Conservation (phyloP, 1,140 invertebrate species). For the Marisa cornuarietis region DNA sequence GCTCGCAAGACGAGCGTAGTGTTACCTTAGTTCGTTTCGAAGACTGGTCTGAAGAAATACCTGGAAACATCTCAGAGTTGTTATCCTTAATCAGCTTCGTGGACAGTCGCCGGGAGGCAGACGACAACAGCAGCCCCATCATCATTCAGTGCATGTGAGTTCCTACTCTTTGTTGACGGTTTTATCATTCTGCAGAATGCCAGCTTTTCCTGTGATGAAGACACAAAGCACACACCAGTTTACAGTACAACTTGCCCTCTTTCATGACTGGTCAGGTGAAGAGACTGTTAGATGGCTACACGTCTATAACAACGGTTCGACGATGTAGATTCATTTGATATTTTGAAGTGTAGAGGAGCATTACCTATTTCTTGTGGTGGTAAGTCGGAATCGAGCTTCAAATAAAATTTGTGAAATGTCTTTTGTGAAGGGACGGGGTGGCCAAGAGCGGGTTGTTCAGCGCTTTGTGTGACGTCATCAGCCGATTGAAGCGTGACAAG, state of each 20-base stretch:
- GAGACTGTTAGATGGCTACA: not conserved
- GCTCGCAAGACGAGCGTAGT: not conserved
- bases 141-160: constrained; percentile 12
- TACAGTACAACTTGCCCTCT: not conserved
- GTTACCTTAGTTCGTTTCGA: constrained; percentile 4
- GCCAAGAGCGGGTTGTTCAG: constrained; percentile 58
- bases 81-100: constrained; percentile 98
- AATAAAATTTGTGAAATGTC: not conserved
- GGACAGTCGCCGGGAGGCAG: constrained; percentile 77
- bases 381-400: too few relatives aligned
- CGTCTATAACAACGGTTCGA: not conserved
- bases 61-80: constrained; percentile 90
- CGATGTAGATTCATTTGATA: not conserved
- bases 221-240: too few relatives aligned
- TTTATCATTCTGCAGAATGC: not conserved
- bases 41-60: constrained; percentile 81
- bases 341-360: not conserved
- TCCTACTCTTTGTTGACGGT: too few relatives aligned
- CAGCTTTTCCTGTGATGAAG: not conserved
- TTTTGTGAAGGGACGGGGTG: constrained; percentile 56
- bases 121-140: not conserved
- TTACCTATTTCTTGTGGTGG: not conserved
- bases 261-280: not conserved
- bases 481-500: constrained; percentile 59
- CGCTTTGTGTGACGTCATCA: constrained; percentile 57